Conservation (phyloP, 2,113 vertebrate species). For the Pseudonaja textilis region DNA sequence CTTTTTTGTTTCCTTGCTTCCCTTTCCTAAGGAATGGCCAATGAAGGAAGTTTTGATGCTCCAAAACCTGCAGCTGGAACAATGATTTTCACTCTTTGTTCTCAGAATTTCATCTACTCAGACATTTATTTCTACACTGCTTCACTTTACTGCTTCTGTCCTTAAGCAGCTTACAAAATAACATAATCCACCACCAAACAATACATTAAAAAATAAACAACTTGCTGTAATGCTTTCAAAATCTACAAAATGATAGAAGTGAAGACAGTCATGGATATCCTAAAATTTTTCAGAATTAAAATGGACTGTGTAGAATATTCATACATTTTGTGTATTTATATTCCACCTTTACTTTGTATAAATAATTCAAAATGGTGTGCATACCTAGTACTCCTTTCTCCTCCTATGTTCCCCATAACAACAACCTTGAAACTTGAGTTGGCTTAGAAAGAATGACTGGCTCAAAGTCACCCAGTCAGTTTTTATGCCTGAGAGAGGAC, state of each 20-base stretch:
- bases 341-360: not conserved
- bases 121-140: not conserved
- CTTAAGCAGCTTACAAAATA: not conserved
- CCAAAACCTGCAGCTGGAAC: not conserved
- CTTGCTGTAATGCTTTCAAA: not conserved
- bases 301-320: not conserved
- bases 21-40: not conserved
- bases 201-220: not conserved
- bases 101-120: not conserved
- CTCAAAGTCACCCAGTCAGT: not conserved
- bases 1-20: not conserved
- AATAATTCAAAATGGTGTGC: not conserved
- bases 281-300: not conserved
- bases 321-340: conserved; percentile 33
- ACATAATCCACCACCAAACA: not conserved
- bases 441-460: not conserved
- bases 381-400: not conserved
- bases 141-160: not conserved
- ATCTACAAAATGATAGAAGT: not conserved
- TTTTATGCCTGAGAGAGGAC: not conserved
- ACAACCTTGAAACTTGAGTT: not conserved
- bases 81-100: not conserved
- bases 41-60: not conserved
- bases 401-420: not conserved
- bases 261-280: not conserved